phyloP scores from a whole-genome alignment of 2,797 vertebrate species.

The Malurus splendens region DNA sequence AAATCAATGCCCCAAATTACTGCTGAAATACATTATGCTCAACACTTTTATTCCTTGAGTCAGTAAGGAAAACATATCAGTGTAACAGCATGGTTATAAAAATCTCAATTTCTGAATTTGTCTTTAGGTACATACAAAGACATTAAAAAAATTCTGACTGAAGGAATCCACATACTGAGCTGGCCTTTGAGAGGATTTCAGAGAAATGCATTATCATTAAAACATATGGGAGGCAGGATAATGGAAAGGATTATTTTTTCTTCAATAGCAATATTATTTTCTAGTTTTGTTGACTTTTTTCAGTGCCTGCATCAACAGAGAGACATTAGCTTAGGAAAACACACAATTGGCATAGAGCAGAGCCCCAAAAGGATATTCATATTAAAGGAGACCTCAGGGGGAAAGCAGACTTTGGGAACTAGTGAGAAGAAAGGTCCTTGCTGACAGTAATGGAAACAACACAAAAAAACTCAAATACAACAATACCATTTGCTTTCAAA shows the following conservation, averaged over 20 bases:
- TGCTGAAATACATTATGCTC: not conserved
- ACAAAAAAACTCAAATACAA: not conserved
- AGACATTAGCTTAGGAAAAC: not conserved
- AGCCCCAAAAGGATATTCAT: not conserved
- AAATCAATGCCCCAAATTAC: not conserved
- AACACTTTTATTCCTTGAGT: rapidly evolving
- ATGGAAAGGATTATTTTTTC: not conserved
- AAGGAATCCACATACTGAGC: not conserved
- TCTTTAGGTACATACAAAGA: not conserved
- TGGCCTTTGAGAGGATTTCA: not conserved
- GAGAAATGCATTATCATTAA: not conserved
- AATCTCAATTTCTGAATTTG: not conserved
- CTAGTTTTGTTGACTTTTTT: not conserved
- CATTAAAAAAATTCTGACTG: not conserved
- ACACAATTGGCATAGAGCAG: not conserved
- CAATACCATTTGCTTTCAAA: not conserved
- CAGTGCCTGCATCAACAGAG: not conserved
- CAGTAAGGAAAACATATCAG: not conserved
- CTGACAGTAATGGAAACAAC: not conserved
- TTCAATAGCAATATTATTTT: not conserved
- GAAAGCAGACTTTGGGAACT: not conserved
- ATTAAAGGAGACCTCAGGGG: not conserved
- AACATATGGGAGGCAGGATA: not conserved
- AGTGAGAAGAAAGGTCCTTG: not conserved
- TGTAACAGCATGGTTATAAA: not conserved